Evolutionary conservation across 2,113 vertebrate species (phyloP).

Genomic region (Melospiza melodia): DNA sequence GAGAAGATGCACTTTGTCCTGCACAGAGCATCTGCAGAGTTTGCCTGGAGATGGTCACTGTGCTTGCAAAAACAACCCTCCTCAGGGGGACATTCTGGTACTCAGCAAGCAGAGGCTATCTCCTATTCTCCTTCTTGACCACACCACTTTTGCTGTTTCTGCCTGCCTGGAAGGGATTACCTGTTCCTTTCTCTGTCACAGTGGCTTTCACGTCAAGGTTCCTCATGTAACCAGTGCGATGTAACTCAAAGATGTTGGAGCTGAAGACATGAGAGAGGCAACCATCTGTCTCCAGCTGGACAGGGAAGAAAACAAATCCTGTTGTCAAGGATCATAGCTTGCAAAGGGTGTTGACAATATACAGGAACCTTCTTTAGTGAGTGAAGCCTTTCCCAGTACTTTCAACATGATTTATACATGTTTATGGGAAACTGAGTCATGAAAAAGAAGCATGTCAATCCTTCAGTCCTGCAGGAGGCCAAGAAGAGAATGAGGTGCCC

Average conservation of each 20-base stretch:
- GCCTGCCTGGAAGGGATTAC: conserved; percentile 18
- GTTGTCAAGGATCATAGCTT: neutral
- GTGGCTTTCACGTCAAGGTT: conserved; percentile 23
- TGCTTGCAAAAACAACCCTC: neutral
- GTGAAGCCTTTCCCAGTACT: neutral
- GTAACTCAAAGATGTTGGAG: conserved; percentile 52
- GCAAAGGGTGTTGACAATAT: neutral
- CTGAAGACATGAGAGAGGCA: conserved; percentile 54
- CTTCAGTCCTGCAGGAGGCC: neutral
- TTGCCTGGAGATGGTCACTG: neutral
- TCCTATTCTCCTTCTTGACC: neutral
- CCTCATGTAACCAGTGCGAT: conserved; percentile 54
- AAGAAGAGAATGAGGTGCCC: neutral
- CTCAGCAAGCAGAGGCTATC: neutral
- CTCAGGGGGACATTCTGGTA: neutral
- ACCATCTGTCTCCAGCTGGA: conserved; percentile 47
- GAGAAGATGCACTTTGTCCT: neutral
- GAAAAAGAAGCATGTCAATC: neutral
- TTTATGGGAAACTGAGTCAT: neutral
- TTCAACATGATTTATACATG: neutral
- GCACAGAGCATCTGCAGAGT: neutral
- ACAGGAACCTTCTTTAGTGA: neutral
- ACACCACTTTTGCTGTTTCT: neutral
- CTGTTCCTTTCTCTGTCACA: conserved; percentile 67
- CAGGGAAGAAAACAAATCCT: neutral